phyloP scores from a whole-genome alignment of 2,113 vertebrate species.

The Dendrocopos noguchii region DNA sequence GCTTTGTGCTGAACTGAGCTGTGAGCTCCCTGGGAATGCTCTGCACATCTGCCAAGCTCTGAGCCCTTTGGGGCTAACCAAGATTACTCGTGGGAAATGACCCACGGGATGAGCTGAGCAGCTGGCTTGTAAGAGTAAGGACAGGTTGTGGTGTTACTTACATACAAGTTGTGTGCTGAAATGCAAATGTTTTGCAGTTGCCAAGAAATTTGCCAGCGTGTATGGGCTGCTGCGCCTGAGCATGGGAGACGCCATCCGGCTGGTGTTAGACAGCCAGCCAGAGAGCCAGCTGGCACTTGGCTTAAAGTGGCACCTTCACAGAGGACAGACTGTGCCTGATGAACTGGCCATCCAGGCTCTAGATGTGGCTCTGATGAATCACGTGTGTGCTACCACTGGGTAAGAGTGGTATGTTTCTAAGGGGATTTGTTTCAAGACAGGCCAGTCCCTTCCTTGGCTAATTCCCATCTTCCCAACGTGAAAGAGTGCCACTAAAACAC shows the following conservation, averaged over 20 bases:
- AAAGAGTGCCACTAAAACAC: neutral
- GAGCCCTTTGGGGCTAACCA: neutral
- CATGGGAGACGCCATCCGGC: conserved; percentile 81
- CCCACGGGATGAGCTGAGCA: neutral
- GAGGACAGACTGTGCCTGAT: conserved; percentile 85
- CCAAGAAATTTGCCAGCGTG: conserved; percentile 78
- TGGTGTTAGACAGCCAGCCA: conserved; percentile 75
- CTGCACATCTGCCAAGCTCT: neutral
- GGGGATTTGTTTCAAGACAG: neutral
- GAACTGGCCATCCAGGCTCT: conserved; percentile 88
- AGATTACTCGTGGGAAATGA: neutral
- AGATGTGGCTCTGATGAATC: conserved; percentile 84
- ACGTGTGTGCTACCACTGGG: conserved; percentile 77
- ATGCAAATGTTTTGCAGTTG: conserved; percentile 82
- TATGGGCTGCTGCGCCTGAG: conserved; percentile 86
- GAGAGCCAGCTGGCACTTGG: conserved; percentile 78
- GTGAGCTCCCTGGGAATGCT: neutral
- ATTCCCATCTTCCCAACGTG: neutral
- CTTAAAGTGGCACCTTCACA: conserved; percentile 80
- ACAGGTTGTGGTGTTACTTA: neutral
- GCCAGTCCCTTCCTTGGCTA: neutral
- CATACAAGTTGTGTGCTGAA: neutral
- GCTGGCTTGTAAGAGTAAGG: neutral
- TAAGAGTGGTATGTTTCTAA: conserved; percentile 24
- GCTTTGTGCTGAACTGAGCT: neutral